Base-by-base conservation (phyloP, 2,797 vertebrate genomes). In the Eospalax fontanierii region DNA sequence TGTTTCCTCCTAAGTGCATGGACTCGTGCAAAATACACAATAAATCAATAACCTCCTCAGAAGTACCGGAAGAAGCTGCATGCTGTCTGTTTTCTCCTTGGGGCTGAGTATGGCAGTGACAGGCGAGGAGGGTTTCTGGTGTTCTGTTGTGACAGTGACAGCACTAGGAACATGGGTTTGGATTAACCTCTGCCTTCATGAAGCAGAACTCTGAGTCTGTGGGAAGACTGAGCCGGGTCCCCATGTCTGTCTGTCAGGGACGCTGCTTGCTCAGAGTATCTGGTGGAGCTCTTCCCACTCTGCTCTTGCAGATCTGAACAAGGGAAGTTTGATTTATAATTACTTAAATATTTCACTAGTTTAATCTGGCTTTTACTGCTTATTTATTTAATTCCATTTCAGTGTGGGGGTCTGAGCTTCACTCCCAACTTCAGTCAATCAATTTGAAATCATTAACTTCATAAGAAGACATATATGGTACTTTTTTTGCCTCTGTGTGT, bases 1-100 rank as follows among this genome's bases (percentile, higher is more conserved):
- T 91, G n/a, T 86, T 95, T 95, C 94, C 74, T 94, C 54, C 78
- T 92, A 94, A 95, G 96, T 97, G 94, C 91, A 71, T 91, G 54
- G 79, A 90, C 87, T 96, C 84, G 63, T 93, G 66, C 91, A 96
- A 94, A 95, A 80, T 91, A 90, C 89, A 84, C 46, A 92, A 54
- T 91, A 97, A 95, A 87, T 95, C n/a, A 22, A 95, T 95, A 86
- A n/a, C 63, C 88, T 93, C 35, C 59, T 89, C 75, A 81, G 79
- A 94, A 90, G 95, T 95, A 96, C 87, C 83, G 79, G 92, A 95
- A 95, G 80, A 46, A 93, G 66, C 19, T 46, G 71, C 68, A 38
- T 8, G 12, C 33, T 71, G 28, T 90, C 81, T 96, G 12, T 76
- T 88, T 75, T n/a, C 91, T 57, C 85, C 71, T 80, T 19, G 54